Base-by-base conservation (phyloP, 2,113 vertebrate species). In the Myotis davidii region DNA sequence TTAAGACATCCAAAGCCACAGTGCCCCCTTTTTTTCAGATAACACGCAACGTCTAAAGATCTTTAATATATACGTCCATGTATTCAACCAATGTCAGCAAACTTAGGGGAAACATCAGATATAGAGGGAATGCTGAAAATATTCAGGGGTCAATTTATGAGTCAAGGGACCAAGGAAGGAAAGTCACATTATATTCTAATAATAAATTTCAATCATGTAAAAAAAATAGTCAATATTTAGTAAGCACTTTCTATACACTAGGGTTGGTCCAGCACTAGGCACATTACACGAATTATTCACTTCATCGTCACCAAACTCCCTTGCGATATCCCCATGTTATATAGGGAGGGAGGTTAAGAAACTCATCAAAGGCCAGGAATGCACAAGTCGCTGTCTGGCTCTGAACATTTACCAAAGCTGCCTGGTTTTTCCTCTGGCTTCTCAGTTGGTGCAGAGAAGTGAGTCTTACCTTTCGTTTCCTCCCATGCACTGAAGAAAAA, bases 401-500 rank as follows among this genome's bases (percentile, higher is more conserved):
- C 54, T 20, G 61, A 64, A 54, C 23, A 67, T 23, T 77, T 13
- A 1, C 73, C 6, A 37, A 45, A 32, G 10, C 54, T 14, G 32
- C 65, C 21, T 61, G 59, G 13, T 37, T n/a, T 45, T 74, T 45
- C 25, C 42, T 69, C 52, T 39, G 23, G 9, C 25, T 91, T 81
- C 78, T 90, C 74, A n/a, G 0, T 85, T 72, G 79, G 18, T 25
- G 7, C 52, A 56, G 32, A 87, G 29, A 85, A 42, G 4, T 9
- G 59, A 25, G n/a, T 74, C 25, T 32, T 64, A 9, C 18, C 34
- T 81, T 81, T 74, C n/a, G 72, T 65, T 85, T 83, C 45, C 34
- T 86, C 18, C 61, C 65, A 18, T 42, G 73, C 6, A 20, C 32
- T 76, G 48, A 79, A 76, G 74, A 91, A 92, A 95, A 93, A 56